phyloP scores from a whole-genome alignment of 1,140 invertebrate species.

The Mycetomoellerius zeteki region DNA sequence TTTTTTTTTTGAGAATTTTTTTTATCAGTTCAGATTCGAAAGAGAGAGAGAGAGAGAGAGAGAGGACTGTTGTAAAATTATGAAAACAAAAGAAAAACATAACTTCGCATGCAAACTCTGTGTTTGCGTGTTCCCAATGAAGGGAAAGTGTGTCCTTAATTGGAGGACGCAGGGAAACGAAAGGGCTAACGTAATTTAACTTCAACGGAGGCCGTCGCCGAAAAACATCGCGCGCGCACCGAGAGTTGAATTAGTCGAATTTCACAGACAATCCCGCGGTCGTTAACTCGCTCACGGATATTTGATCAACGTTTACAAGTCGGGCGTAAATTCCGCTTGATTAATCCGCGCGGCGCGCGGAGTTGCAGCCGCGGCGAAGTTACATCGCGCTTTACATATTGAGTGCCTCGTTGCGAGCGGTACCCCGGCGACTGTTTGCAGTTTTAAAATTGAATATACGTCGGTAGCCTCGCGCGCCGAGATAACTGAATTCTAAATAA shows the following conservation, averaged over 20 bases:
- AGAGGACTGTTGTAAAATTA: neutral
- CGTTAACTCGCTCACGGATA: slow-evolving; percentile 62
- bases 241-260: slow-evolving; percentile 69
- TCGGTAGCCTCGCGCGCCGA: slow-evolving; percentile 12
- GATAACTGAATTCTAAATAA: slow-evolving; percentile 62
- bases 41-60: neutral
- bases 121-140: neutral
- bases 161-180: slow-evolving; percentile 11
- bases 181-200: slow-evolving; percentile 50
- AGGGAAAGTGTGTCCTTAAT: slow-evolving; percentile 4
- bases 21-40: slow-evolving; percentile 11
- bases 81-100: neutral
- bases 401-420: slow-evolving; percentile 53
- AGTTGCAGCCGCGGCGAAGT: slow-evolving; percentile 55
- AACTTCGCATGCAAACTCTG: neutral
- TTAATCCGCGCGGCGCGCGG: slow-evolving; percentile 37
- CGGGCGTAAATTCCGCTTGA: slow-evolving; percentile 62
- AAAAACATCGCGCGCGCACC: slow-evolving; percentile 40
- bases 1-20: slow-evolving; percentile 37
- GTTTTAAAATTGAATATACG: slow-evolving; percentile 65
- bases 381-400: slow-evolving; percentile 64
- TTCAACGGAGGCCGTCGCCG: slow-evolving; percentile 34
- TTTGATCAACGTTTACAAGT: slow-evolving; percentile 65
- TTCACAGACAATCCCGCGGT: slow-evolving; percentile 59
- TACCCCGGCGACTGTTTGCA: slow-evolving; percentile 51